Evolutionary conservation across 2,113 vertebrate species (phyloP), one percentile per base, ranked within the genome.

Genomic region (Cheirogaleus medius): DNA sequence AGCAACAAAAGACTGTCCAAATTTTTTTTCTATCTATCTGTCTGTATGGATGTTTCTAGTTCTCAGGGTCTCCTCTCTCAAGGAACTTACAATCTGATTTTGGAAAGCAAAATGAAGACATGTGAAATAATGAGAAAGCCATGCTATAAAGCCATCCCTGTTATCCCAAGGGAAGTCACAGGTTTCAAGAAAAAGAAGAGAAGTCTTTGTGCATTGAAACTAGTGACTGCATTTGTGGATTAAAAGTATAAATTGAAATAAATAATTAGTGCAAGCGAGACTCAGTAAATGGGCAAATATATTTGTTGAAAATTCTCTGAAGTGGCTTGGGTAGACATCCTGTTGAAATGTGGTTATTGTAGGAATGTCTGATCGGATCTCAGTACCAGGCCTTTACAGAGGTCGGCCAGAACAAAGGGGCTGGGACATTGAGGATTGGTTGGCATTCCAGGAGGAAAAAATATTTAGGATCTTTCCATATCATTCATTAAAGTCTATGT

Each of bases 381-480:
- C 80, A 78, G 77, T 27, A 44, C 37, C 54, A 74, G 88, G 76
- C 1, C 42, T 91, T 80, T 74, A 77, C 11, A 15, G 29, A 37
- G 5, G 69, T 81, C 39, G 81, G 69, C 47, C 49, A 74, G 74
- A 69, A 13, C 0, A 9, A 58, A 94, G 58, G 83, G 37, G 37
- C 13, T 84, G 74, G 76, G 56, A 66, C 76, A 93, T 37, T 60
- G 39, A 58, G 37, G 25, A 78, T 52, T 49, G 32, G 74, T 63
- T 96, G 93, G 93, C 89, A 95, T 92, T 87, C 58, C 64, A 44
- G 56, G 63, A 84, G 91, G 87, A 87, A 91, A 96, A 96, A 87
- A 49, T 66, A 87, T 83, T 90, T 60, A 23, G 39, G 96, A 81
- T 94, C 94, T 98, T 97, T 98, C 95, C 80, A 63, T 49, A 73